Evolutionary conservation across 1,140 invertebrate genomes (phyloP).

Genomic region (Nebria ingens): DNA sequence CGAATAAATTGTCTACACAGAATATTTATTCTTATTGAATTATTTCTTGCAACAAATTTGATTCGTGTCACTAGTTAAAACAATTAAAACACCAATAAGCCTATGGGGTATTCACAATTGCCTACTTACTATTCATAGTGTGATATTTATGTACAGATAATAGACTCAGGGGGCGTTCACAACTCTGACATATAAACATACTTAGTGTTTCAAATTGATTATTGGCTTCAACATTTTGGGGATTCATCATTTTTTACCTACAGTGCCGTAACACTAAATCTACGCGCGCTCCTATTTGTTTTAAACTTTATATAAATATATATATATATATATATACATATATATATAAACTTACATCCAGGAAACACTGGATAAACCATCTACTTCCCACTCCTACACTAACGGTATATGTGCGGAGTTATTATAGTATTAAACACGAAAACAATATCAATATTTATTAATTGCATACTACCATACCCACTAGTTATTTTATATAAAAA

Average conservation of each 20-base stretch:
- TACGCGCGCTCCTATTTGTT: not conserved
- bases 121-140: constrained; percentile 5
- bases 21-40: too few relatives aligned
- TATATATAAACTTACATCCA: not conserved
- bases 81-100: not conserved
- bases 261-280: too few relatives aligned
- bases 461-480: too few relatives aligned
- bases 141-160: constrained; percentile 8
- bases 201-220: not conserved
- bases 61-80: not conserved
- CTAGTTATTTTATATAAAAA: not conserved
- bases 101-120: constrained; percentile 1
- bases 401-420: not conserved
- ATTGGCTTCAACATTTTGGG: not conserved
- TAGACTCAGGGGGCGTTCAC: not conserved
- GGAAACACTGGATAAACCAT: not conserved
- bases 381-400: not conserved
- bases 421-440: not conserved
- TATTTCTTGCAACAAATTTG: too few relatives aligned
- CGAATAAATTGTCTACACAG: not conserved
- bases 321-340: not conserved
- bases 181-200: constrained; percentile 2
- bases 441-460: not conserved
- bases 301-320: not conserved
- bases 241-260: not conserved